Conservation (phyloP, 2,888 invertebrate species). For the Andricus quercusramuli region DNA sequence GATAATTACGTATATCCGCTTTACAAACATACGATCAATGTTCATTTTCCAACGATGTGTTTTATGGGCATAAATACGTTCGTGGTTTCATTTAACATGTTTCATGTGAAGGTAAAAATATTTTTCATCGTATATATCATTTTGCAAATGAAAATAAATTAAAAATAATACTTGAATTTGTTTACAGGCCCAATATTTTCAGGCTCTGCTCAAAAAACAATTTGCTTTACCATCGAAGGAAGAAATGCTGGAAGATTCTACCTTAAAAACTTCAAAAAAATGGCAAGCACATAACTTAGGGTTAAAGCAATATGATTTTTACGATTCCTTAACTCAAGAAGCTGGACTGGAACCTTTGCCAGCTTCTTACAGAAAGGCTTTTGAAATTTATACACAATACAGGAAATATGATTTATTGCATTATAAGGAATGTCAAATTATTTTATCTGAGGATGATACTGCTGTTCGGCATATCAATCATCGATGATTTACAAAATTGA, state of each 20-base stretch:
- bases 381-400: conserved; percentile 56
- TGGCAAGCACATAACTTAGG: conserved; percentile 78
- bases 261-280: conserved; percentile 78
- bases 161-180: conserved; percentile 1
- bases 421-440: conserved; percentile 65
- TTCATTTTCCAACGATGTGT: conserved; percentile 86
- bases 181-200: conserved; percentile 82
- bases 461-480: conserved; percentile 34
- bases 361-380: conserved; percentile 69
- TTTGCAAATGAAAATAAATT: too few species aligned
- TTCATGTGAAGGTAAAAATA: conserved; percentile 84
- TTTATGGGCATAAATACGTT: conserved; percentile 87
- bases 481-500: background rate
- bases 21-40: conserved; percentile 88
- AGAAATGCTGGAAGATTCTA: conserved; percentile 83
- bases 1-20: conserved; percentile 85
- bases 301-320: conserved; percentile 78
- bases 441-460: conserved; percentile 61
- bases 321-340: conserved; percentile 75
- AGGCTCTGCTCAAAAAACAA: conserved; percentile 82
- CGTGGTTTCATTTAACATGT: conserved; percentile 85
- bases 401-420: conserved; percentile 56
- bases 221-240: conserved; percentile 82
- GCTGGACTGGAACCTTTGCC: conserved; percentile 73
- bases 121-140: background rate